phyloP scores from a whole-genome alignment of 2,113 vertebrate genomes.

The Cariama cristata region DNA sequence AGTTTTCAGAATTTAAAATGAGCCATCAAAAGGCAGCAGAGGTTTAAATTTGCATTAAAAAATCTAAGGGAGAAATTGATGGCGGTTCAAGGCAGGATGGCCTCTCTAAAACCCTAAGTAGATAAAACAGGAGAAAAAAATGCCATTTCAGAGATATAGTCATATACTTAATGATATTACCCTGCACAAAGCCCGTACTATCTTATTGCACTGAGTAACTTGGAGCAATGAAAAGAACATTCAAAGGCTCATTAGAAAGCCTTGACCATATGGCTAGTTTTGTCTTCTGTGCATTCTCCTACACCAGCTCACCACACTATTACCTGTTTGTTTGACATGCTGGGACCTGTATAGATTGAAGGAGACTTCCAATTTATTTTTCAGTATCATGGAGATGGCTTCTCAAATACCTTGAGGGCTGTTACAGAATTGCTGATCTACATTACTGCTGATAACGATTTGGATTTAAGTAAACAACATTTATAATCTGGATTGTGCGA shows the following conservation, averaged over 20 bases:
- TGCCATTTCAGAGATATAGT: background rate
- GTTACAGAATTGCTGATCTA: background rate
- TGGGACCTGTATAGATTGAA: background rate
- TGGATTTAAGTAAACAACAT: background rate
- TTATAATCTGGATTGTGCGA: background rate
- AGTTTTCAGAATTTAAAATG: background rate
- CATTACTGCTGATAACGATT: background rate
- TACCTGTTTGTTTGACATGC: background rate
- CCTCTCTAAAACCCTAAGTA: background rate
- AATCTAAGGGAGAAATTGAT: background rate
- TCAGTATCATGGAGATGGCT: background rate
- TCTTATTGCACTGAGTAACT: constrained; percentile 44
- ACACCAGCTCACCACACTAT: background rate
- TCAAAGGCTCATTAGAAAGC: constrained; percentile 36
- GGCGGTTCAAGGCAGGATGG: background rate
- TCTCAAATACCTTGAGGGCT: background rate
- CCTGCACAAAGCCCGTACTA: constrained; percentile 29
- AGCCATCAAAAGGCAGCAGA: background rate
- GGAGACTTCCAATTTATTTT: constrained; percentile 21
- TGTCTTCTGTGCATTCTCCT: constrained; percentile 6
- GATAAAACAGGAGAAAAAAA: background rate
- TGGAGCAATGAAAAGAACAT: constrained; percentile 55
- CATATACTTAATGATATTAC: constrained; percentile 19
- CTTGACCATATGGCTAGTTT: background rate
- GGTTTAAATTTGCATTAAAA: constrained; percentile 20